Percentiles rank a stretch among this genome's conserved stretches.
Evolutionary conservation across 1,140 invertebrate genomes (phyloP).

Genomic region (Goniozus legneri): DNA sequence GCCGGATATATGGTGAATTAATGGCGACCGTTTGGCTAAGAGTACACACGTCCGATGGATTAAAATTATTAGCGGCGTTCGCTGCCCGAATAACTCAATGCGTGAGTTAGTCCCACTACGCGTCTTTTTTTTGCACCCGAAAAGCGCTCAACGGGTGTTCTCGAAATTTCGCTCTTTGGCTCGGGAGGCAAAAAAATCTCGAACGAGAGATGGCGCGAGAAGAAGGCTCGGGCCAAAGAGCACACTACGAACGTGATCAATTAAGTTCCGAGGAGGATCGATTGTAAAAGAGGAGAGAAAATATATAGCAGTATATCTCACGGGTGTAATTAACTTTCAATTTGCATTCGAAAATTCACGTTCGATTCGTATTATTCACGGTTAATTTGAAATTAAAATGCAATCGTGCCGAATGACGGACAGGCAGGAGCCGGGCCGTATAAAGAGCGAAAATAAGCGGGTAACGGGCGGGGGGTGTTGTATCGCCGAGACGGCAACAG

Average conservation of each 20-base stretch:
- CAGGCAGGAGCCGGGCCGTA: not conserved
- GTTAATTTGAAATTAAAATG: too few relatives aligned
- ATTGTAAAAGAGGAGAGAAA: too few relatives aligned
- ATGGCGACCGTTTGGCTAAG: slow-evolving; percentile 30
- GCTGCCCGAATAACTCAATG: slow-evolving; percentile 34
- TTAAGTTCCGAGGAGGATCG: not conserved
- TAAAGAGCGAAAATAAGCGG: not conserved
- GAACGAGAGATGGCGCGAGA: not conserved
- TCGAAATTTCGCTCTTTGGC: slow-evolving; percentile 5
- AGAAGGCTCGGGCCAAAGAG: not conserved
- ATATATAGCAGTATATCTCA: too few relatives aligned
- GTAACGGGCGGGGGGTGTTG: not conserved
- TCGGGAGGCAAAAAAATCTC: not conserved
- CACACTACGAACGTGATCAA: not conserved
- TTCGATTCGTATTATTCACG: too few relatives aligned
- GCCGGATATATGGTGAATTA: slow-evolving; percentile 33
- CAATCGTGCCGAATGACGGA: too few relatives aligned
- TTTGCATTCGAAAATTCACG: too few relatives aligned
- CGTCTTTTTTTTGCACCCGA: slow-evolving; percentile 11
- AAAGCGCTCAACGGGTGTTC: slow-evolving; percentile 13
- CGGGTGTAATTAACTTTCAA: too few relatives aligned
- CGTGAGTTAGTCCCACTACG: too few relatives aligned
- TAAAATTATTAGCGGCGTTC: slow-evolving; percentile 34
- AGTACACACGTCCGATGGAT: slow-evolving; percentile 27
- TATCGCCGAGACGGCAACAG: too few relatives aligned